Evolutionary conservation across 2,888 invertebrate genomes (phyloP).

Genomic region (Mechanitis mazaeus): DNA sequence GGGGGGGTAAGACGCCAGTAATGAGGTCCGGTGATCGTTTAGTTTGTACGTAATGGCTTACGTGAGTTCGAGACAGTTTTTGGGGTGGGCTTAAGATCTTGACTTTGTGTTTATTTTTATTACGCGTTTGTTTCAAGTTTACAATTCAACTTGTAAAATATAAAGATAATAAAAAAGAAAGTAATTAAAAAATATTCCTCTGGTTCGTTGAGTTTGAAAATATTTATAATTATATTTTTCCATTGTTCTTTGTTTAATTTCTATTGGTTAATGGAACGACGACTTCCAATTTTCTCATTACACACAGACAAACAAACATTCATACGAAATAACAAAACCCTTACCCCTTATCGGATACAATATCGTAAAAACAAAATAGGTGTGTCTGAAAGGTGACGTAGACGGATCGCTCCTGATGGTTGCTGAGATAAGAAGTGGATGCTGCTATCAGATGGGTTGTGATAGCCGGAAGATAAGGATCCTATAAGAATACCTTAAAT

Average conservation of each 20-base stretch:
- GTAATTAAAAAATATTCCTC: no score
- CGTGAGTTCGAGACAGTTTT: constrained; percentile 51
- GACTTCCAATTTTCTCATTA: not conserved
- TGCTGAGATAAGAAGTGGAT: constrained; percentile 26
- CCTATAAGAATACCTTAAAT: constrained; percentile 5
- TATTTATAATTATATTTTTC: no score
- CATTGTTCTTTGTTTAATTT: no score
- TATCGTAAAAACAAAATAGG: constrained; percentile 26
- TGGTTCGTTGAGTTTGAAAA: no score
- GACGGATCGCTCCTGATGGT: constrained; percentile 36
- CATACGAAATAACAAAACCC: not conserved
- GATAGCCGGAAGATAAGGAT: constrained; percentile 7
- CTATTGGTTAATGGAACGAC: no score
- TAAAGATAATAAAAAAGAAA: not conserved
- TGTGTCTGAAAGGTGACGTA: constrained; percentile 30
- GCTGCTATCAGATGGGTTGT: constrained; percentile 26
- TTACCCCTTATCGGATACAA: not conserved
- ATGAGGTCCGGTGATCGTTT: constrained; percentile 75
- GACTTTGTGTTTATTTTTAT: constrained; percentile 28
- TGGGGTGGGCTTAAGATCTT: constrained; percentile 27
- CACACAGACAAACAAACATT: not conserved
- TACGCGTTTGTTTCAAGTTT: constrained; percentile 18
- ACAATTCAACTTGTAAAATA: constrained; percentile 8
- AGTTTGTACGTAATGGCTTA: constrained; percentile 73
- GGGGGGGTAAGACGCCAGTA: constrained; percentile 59